Conservation (phyloP, 53 echinoderm and acorn worm genomes). For the Holothuria leucospilota region DNA sequence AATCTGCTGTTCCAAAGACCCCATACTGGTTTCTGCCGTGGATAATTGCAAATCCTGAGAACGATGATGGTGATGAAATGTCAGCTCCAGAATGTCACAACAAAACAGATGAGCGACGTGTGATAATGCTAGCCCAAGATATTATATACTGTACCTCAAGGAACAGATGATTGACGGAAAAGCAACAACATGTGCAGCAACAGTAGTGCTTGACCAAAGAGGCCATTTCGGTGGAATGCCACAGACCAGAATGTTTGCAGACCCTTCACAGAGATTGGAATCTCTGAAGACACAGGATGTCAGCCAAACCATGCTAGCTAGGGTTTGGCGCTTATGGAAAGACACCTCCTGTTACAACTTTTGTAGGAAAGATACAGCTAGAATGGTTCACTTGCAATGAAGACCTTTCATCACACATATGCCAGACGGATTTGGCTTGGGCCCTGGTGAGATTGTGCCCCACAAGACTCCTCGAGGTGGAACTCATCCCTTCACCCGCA, state of each 20-base stretch:
- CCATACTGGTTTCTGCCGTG: slow-evolving; percentile 7
- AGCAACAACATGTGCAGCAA: slow-evolving; percentile 52
- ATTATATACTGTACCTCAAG: slow-evolving; percentile 27
- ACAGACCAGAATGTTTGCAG: not conserved
- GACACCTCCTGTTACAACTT: slow-evolving; percentile 8
- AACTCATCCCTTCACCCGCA: not conserved
- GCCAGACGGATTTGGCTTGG: slow-evolving; percentile 44
- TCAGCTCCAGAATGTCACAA: not conserved
- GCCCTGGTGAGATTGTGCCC: slow-evolving; percentile 20
- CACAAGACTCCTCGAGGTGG: slow-evolving; percentile 30
- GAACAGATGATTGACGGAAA: slow-evolving; percentile 59
- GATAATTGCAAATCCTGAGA: not conserved
- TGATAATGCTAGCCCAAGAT: slow-evolving; percentile 21
- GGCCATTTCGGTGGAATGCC: slow-evolving; percentile 36
- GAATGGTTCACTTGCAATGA: slow-evolving; percentile 28
- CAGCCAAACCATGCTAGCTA: not conserved
- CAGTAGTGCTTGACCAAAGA: not conserved
- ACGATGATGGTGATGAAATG: too few relatives aligned
- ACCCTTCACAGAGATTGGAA: slow-evolving; percentile 40
- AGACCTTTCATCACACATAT: not conserved
- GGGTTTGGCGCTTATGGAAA: slow-evolving; percentile 22
- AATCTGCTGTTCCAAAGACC: too few relatives aligned
- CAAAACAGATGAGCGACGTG: slow-evolving; percentile 21
- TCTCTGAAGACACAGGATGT: not conserved
- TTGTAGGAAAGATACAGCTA: slow-evolving; percentile 17